These are phyloP conservation scores for Panulirus ornatus DNA, from an alignment of 1,140 invertebrate genomes.

Conservation along the genomic window DNA sequence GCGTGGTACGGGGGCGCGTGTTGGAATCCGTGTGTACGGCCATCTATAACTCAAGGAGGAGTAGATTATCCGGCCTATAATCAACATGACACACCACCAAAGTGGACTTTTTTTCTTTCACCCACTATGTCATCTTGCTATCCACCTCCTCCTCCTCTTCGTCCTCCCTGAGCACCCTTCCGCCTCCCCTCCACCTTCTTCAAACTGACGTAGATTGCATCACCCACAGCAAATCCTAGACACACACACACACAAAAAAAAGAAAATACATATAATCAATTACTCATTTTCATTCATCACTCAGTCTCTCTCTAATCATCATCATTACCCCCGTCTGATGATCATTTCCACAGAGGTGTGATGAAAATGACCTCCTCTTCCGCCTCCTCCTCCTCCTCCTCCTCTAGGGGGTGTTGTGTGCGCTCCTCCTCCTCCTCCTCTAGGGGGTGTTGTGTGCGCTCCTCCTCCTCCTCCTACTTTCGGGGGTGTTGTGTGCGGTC, in stretches of 20 bases:
- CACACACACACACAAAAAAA: slow-evolving; percentile 27
- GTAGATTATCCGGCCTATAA: slow-evolving; percentile 28
- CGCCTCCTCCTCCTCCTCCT: slow-evolving; percentile 13
- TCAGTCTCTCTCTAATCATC: too few species aligned
- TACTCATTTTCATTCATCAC: slow-evolving; percentile 27
- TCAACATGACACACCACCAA: not conserved
- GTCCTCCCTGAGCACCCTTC: not conserved
- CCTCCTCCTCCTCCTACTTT: slow-evolving; percentile 5
- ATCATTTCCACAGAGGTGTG: slow-evolving; percentile 29
- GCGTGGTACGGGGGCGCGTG: not conserved
- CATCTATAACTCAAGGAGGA: slow-evolving; percentile 40
- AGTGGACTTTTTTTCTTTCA: not conserved
- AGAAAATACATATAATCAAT: too few species aligned
- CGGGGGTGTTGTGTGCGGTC: too few species aligned
- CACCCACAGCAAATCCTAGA: not conserved
- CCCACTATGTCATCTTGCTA: not conserved
- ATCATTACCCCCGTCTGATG: slow-evolving; percentile 61
- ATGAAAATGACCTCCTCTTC: slow-evolving; percentile 34
- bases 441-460: too few species aligned
- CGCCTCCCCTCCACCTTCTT: not conserved
- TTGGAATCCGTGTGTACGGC: not conserved
- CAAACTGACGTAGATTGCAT: not conserved
- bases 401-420: too few species aligned
- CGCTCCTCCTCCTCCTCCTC: slow-evolving; percentile 10
- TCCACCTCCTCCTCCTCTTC: not conserved